phyloP scores from a whole-genome alignment of 2,113 vertebrate genomes.

The human (Homo sapiens) region DNA sequence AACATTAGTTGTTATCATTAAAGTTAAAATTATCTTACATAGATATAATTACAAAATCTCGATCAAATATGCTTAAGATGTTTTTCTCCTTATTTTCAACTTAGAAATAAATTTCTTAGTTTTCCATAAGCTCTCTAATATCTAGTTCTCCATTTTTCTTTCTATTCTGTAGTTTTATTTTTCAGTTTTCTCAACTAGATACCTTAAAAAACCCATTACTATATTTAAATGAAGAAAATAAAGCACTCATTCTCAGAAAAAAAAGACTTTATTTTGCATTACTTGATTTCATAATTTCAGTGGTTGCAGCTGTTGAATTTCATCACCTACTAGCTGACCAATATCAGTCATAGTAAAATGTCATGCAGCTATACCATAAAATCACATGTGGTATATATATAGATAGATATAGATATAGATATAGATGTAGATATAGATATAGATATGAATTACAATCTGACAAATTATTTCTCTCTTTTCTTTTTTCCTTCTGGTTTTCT shows the following conservation, averaged over 20 bases:
- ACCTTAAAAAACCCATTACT: background rate
- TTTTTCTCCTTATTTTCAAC: background rate
- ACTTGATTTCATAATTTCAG: background rate
- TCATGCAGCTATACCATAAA: background rate
- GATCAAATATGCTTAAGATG: background rate
- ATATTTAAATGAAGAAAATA: constrained; percentile 33
- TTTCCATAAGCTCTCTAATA: background rate
- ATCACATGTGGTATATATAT: background rate
- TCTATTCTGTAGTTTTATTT: background rate
- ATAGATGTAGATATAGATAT: too few relatives aligned
- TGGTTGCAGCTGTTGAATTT: background rate
- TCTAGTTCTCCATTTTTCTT: background rate
- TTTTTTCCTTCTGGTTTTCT: too few relatives aligned
- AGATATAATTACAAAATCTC: background rate
- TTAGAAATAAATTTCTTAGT: background rate
- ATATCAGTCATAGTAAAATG: background rate
- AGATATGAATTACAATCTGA: background rate
- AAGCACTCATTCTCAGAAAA: background rate
- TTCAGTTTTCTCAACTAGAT: background rate
- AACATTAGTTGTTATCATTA: constrained; percentile 1
- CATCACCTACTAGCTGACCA: background rate
- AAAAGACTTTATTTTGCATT: background rate
- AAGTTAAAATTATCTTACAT: background rate
- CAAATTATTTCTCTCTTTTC: background rate
- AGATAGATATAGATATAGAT: too few relatives aligned